These are phyloP conservation scores for Ictalurus punctatus DNA, from an alignment of 2,113 vertebrate species.

Conservation along the genomic window DNA sequence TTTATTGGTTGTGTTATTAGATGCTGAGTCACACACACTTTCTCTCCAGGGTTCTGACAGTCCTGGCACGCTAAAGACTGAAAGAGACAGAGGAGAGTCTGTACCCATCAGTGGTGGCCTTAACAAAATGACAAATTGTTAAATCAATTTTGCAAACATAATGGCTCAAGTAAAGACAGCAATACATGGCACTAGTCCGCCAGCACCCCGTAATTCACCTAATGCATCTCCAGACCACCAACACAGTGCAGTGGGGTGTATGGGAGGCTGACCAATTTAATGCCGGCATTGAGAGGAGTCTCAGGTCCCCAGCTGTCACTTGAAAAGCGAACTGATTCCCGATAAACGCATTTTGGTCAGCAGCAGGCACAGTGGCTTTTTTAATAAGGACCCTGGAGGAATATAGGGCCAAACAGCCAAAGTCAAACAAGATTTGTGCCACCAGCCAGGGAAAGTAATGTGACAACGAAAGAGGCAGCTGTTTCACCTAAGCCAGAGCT, in stretches of 20 bases:
- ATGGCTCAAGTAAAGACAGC: not conserved
- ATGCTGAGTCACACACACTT: not conserved
- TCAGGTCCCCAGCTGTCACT: conserved; percentile 64
- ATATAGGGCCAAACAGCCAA: conserved; percentile 61
- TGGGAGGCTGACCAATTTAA: not conserved
- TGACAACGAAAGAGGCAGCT: conserved; percentile 55
- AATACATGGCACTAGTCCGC: not conserved
- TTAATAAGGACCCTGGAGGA: conserved; percentile 73
- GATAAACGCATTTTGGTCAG: conserved; percentile 79
- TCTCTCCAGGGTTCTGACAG: not conserved
- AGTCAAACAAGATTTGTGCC: conserved; percentile 74
- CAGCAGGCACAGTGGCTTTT: conserved; percentile 70
- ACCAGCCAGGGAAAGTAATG: conserved; percentile 57
- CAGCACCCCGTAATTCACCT: not conserved
- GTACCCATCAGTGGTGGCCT: not conserved
- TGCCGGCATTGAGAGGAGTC: not conserved
- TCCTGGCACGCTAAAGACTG: not conserved
- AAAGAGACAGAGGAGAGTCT: not conserved
- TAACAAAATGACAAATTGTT: conserved; percentile 2
- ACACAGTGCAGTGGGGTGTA: not conserved
- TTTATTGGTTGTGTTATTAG: not conserved
- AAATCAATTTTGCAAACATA: not conserved
- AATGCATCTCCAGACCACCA: conserved; percentile 1
- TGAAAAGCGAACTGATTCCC: conserved; percentile 75
- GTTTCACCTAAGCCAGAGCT: not conserved